phyloP scores from a whole-genome alignment of 2,888 invertebrate species.

The Ornithoptera alexandrae region DNA sequence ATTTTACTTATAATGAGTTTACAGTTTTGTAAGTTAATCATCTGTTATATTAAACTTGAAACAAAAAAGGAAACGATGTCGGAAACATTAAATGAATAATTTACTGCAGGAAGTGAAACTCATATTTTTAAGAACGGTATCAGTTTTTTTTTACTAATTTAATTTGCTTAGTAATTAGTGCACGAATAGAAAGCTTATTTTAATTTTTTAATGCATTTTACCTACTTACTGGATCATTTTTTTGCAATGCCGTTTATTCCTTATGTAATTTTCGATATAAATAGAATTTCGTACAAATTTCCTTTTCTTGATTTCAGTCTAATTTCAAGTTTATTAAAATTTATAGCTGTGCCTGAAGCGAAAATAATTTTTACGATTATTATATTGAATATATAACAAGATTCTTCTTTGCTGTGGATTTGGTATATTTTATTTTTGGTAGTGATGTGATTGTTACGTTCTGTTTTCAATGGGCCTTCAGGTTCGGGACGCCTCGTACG shows the following conservation, averaged over 20 bases:
- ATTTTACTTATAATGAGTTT: no score
- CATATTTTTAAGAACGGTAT: neutral
- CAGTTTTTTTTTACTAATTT: neutral
- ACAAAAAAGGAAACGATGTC: no score
- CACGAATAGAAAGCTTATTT: conserved; percentile 5
- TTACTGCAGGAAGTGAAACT: neutral
- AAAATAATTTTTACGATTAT: neutral
- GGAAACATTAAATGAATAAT: neutral
- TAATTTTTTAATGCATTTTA: neutral
- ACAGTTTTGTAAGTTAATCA: no score
- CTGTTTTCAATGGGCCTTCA: conserved; percentile 51
- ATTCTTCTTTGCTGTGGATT: neutral
- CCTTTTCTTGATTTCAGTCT: neutral
- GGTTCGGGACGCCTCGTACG: conserved; percentile 92
- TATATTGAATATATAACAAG: neutral
- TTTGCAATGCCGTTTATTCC: neutral
- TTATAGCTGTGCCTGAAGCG: conserved; percentile 12
- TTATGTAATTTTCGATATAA: neutral
- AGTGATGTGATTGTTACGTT: neutral
- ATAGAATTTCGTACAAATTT: neutral
- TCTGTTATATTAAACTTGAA: no score
- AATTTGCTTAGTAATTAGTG: conserved; percentile 14
- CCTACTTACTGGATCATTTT: conserved; percentile 6
- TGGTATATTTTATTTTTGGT: neutral
- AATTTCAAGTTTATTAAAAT: neutral